Evolutionary conservation across 2,113 vertebrate species (phyloP).

Genomic region (Plecotus auritus): DNA sequence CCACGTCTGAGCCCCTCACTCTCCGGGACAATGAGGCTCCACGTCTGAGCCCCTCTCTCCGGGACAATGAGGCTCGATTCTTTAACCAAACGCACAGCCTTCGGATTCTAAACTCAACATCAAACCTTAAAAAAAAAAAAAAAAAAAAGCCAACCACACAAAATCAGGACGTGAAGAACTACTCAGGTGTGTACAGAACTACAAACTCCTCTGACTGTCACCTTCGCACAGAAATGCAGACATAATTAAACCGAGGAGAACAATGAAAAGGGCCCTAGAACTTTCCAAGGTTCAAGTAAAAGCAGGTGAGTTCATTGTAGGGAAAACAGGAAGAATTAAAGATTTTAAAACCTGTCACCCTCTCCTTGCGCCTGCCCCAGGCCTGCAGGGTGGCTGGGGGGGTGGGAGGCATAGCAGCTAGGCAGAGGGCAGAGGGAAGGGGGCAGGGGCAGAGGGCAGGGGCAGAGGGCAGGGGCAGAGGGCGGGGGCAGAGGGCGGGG

Average conservation of each 20-base stretch:
- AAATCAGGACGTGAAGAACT: background rate
- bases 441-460: background rate
- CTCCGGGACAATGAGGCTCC: background rate
- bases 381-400: rapidly evolving
- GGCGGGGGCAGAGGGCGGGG: too few relatives aligned
- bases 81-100: background rate
- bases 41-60: background rate
- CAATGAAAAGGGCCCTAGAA: background rate
- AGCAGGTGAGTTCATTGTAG: background rate
- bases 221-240: background rate
- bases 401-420: rapidly evolving
- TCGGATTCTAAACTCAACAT: background rate
- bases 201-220: background rate
- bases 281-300: background rate
- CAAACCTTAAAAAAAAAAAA: background rate
- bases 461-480: too few relatives aligned
- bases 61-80: background rate
- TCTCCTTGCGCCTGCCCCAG: background rate
- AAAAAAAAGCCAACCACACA: background rate
- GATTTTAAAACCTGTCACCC: background rate
- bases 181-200: background rate
- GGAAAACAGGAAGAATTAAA: background rate
- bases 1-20: background rate
- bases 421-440: too few relatives aligned
- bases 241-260: background rate